phyloP scores from a whole-genome alignment of 2,797 vertebrate genomes.

The Acanthurus lineatus region DNA sequence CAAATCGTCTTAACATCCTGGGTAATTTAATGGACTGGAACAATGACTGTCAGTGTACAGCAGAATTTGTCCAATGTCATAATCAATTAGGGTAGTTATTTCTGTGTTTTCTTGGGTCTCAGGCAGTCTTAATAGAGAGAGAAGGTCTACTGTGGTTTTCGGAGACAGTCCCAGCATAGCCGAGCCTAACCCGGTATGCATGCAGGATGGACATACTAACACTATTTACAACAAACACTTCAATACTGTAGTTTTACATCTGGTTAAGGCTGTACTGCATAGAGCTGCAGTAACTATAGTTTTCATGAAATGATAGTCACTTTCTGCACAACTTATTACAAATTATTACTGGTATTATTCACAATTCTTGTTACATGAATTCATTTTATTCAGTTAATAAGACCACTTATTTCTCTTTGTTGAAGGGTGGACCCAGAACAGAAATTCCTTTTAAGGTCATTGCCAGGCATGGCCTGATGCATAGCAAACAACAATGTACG shows the following conservation, averaged over 20 bases:
- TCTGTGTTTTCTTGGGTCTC: constrained; percentile 67
- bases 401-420: constrained; percentile 87
- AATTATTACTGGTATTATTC: constrained; percentile 83
- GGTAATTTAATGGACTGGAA: constrained; percentile 44
- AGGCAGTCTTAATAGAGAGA: constrained; percentile 62
- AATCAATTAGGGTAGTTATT: constrained; percentile 13
- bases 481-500: constrained; percentile 86
- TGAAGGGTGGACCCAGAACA: constrained; percentile 79
- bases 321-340: constrained; percentile 85
- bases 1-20: constrained; percentile 54
- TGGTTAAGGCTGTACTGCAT: constrained; percentile 88
- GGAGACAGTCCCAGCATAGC: constrained; percentile 66
- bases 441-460: constrained; percentile 81
- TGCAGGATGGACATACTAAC: constrained; percentile 90
- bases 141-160: constrained; percentile 64
- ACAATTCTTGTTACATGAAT: constrained; percentile 80
- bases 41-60: constrained; percentile 27
- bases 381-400: constrained; percentile 83
- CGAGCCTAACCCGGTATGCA: constrained; percentile 82
- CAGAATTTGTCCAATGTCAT: constrained; percentile 43
- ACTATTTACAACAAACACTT: constrained; percentile 93
- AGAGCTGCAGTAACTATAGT: constrained; percentile 83
- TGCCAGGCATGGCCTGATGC: constrained; percentile 86
- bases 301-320: constrained; percentile 87
- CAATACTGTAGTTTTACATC: constrained; percentile 83